Conservation (phyloP, 2,888 invertebrate species). For the Zelleria hepariella region DNA sequence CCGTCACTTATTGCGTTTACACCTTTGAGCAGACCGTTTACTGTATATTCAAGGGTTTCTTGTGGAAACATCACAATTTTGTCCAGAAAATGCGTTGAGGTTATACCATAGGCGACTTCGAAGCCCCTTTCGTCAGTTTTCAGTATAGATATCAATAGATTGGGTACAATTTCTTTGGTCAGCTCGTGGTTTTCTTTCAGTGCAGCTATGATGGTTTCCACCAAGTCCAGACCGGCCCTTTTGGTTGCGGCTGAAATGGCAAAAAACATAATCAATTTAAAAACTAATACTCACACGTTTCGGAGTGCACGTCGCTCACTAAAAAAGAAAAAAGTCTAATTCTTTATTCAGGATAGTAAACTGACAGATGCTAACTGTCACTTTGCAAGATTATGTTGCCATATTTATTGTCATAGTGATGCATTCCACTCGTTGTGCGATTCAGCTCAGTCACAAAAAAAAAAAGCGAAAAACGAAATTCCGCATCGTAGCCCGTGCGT, state of each 20-base stretch:
- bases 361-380: too few relatives aligned
- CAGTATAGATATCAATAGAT: conserved; percentile 21
- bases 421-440: too few relatives aligned
- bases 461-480: too few relatives aligned
- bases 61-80: conserved; percentile 32
- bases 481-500: too few relatives aligned
- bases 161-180: conserved; percentile 25
- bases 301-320: too few relatives aligned
- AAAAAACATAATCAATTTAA: neutral
- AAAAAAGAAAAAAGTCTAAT: too few relatives aligned
- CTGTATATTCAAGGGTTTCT: conserved; percentile 12
- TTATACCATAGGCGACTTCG: conserved; percentile 21
- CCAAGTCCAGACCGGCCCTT: conserved; percentile 30
- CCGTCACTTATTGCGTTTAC: neutral
- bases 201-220: conserved; percentile 24
- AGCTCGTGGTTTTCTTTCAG: conserved; percentile 32
- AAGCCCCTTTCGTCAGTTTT: conserved; percentile 20
- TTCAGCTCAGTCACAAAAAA: too few relatives aligned
- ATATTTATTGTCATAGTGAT: too few relatives aligned
- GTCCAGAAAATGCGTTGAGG: conserved; percentile 26
- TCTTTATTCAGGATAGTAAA: too few relatives aligned
- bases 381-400: too few relatives aligned
- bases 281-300: too few relatives aligned
- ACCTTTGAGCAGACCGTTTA: conserved; percentile 13
- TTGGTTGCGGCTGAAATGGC: conserved; percentile 29